Evolutionary conservation across 2,797 vertebrate species (phyloP).

Genomic region (Pangasius sanitwongsei): DNA sequence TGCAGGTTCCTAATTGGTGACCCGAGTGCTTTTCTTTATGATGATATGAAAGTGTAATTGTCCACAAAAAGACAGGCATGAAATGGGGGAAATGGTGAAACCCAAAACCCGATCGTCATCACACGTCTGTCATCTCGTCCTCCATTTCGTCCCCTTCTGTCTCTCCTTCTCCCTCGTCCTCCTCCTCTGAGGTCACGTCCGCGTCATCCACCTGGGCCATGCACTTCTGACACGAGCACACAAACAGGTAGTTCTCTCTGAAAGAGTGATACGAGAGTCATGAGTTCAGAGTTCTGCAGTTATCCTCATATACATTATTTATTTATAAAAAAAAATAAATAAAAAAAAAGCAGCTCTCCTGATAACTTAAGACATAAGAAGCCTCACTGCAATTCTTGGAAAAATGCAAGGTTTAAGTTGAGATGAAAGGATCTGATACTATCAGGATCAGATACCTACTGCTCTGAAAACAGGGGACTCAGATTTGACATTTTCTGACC

Average conservation of each 20-base stretch:
- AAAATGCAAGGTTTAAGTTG: background rate
- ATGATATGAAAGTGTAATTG: constrained; percentile 4
- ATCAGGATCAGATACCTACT: background rate
- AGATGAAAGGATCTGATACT: background rate
- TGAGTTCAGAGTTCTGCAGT: background rate
- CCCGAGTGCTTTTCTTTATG: background rate
- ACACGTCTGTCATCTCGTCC: constrained; percentile 98
- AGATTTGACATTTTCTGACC: background rate
- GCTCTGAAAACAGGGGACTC: background rate
- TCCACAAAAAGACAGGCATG: constrained; percentile 3
- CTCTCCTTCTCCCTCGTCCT: constrained; percentile 83
- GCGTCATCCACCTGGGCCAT: constrained; percentile 86
- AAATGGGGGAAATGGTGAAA: background rate
- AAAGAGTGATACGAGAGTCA: constrained; percentile 18
- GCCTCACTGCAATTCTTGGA: background rate
- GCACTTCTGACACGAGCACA: constrained; percentile 95
- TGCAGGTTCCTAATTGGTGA: constrained; percentile 11
- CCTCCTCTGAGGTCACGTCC: constrained; percentile 92
- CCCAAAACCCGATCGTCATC: constrained; percentile 60
- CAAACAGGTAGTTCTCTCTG: constrained; percentile 98
- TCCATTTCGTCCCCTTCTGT: constrained; percentile 87
- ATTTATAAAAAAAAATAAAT: too few relatives aligned
- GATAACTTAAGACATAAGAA: background rate
- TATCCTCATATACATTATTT: background rate
- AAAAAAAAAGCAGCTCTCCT: too few relatives aligned